Conservation (phyloP, 2,888 invertebrate species). For the Drosophila merina region DNA sequence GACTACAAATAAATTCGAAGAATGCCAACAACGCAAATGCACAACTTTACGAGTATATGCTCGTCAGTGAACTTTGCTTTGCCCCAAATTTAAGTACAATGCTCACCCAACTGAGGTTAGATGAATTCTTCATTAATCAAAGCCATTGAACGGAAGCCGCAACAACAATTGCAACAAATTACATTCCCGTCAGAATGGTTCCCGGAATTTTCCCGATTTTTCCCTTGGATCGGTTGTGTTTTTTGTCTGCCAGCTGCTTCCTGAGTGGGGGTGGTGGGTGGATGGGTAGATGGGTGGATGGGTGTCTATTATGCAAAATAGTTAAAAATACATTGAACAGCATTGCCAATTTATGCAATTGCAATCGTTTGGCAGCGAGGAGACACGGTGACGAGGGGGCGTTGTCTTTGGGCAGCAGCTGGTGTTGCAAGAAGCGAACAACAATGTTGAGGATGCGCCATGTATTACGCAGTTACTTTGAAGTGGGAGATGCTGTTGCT, state of each 20-base stretch:
- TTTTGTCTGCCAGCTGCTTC: slow-evolving; percentile 20
- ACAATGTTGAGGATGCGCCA: slow-evolving; percentile 49
- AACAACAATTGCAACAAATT: slow-evolving; percentile 22
- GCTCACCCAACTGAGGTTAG: slow-evolving; percentile 3
- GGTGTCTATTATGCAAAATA: slow-evolving; percentile 53
- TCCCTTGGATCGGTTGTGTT: neutral
- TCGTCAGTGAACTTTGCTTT: slow-evolving; percentile 25
- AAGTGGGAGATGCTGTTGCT: slow-evolving; percentile 47
- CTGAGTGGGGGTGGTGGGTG: neutral
- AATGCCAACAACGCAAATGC: slow-evolving; percentile 49
- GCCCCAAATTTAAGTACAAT: slow-evolving; percentile 7
- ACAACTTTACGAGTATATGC: slow-evolving; percentile 21
- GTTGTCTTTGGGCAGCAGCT: slow-evolving; percentile 43
- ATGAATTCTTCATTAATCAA: slow-evolving; percentile 39
- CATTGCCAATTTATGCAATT: slow-evolving; percentile 59
- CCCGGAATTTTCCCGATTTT: neutral
- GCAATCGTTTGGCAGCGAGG: slow-evolving; percentile 36
- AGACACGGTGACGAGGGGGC: neutral
- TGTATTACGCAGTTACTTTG: slow-evolving; percentile 35
- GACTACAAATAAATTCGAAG: slow-evolving; percentile 26
- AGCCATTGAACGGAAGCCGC: slow-evolving; percentile 17
- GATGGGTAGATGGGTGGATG: neutral
- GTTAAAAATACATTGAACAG: slow-evolving; percentile 52
- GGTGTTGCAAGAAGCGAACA: slow-evolving; percentile 45
- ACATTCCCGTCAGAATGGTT: neutral